A percentile compares a stretch with the other conserved stretches of the same genome.
Conservation (phyloP, 2,888 invertebrate species). For the Apotomis turbidana region DNA sequence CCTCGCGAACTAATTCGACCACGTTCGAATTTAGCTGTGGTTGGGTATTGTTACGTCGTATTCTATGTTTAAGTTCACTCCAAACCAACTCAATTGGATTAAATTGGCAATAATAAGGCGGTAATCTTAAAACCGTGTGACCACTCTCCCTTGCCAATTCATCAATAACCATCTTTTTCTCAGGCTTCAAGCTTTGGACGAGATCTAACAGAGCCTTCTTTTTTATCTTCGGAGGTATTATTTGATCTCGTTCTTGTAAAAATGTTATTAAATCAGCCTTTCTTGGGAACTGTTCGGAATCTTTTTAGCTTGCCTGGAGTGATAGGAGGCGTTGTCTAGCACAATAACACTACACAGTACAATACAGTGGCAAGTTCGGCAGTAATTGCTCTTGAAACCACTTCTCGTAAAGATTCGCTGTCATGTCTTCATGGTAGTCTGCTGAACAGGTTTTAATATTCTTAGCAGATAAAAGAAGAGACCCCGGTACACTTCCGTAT, state of each 20-base stretch:
- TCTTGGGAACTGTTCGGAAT: constrained; percentile 16
- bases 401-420: constrained; percentile 3
- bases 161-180: constrained; percentile 29
- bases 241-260: constrained; percentile 21
- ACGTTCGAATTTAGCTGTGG: constrained; percentile 11
- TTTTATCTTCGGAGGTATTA: constrained; percentile 8
- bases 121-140: constrained; percentile 8
- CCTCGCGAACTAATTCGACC: background rate
- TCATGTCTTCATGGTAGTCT: constrained; percentile 17
- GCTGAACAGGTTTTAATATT: constrained; percentile 2
- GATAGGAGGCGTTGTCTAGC: constrained; percentile 15
- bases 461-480: constrained; percentile 2
- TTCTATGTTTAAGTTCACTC: constrained; percentile 27
- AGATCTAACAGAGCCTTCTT: constrained; percentile 24
- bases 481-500: background rate
- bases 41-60: constrained; percentile 23
- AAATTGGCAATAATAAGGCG: constrained; percentile 23
- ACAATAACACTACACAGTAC: constrained; percentile 9
- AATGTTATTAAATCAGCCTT: constrained; percentile 17
- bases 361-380: constrained; percentile 4
- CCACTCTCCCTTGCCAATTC: constrained; percentile 24
- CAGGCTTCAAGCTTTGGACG: constrained; percentile 28
- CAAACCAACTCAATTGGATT: constrained; percentile 29
- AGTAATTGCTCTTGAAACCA: too few species aligned
- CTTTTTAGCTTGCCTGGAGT: constrained; percentile 14